Evolutionary conservation across 64 coral and sea anemone species (phyloP).

Genomic region (Exaiptasia diaphana): DNA sequence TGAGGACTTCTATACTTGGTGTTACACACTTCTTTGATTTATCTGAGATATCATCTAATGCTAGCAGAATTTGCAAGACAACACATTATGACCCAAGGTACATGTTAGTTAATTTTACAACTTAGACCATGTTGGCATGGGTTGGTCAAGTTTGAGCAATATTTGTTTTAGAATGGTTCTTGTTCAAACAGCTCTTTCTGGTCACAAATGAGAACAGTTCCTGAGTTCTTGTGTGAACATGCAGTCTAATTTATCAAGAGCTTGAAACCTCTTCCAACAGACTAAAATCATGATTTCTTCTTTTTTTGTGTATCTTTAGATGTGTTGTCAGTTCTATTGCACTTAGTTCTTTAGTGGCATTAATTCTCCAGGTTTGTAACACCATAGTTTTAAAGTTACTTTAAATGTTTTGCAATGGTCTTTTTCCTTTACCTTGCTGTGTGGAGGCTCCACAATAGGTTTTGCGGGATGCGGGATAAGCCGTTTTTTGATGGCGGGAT

Average conservation of each 20-base stretch:
- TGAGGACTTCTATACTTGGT: conserved; percentile 77
- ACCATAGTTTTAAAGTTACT: background rate
- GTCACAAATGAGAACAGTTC: background rate
- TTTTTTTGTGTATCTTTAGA: background rate
- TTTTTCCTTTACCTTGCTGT: too few species aligned
- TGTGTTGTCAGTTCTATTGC: conserved; percentile 66
- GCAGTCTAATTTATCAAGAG: too few species aligned
- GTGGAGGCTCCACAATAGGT: too few species aligned
- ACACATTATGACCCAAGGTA: conserved; percentile 81
- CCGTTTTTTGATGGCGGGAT: too few species aligned
- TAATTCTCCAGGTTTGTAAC: conserved; percentile 77
- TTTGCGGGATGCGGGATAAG: too few species aligned
- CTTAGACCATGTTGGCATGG: background rate
- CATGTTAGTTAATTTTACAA: background rate
- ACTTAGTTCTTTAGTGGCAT: conserved; percentile 75
- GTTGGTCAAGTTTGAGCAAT: too few species aligned
- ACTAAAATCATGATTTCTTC: too few species aligned
- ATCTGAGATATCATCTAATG: conserved; percentile 76
- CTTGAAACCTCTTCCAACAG: too few species aligned
- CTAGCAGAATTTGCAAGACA: conserved; percentile 73
- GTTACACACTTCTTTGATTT: conserved; percentile 72
- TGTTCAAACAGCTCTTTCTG: too few species aligned
- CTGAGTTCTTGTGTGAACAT: background rate
- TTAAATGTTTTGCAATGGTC: too few species aligned
- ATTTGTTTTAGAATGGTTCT: too few species aligned